Evolutionary conservation across 2,797 vertebrate genomes (phyloP), one percentile per base, ranked within the genome.

Genomic region (Malurus leucopterus): DNA sequence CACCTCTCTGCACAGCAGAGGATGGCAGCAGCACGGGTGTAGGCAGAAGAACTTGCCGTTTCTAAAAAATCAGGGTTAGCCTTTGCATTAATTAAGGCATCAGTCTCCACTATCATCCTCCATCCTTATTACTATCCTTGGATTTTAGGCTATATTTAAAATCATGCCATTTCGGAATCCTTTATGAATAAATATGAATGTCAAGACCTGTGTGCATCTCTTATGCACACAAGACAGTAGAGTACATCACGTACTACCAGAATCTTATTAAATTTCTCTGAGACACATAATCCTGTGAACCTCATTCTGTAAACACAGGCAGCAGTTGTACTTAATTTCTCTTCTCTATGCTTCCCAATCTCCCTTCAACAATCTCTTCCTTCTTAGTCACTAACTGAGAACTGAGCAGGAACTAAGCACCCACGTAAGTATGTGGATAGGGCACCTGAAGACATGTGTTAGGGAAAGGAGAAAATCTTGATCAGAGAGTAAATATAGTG

Each of bases 151-250:
- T 95, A 75, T 92, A 93, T 91, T 93, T 95, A 74, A 95, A 94
- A 90, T 65, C 76, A 89, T 81, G 85, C 85, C 34, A 76, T 91
- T 95, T 93, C 86, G 78, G 67, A 93, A 89, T 86, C 74, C 85
- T 67, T 57, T 87, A 89, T 93, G 93, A 92, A 95, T 94, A 95
- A 92, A 91, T 92, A 95, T 93, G 92, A 89, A 53, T 92, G 95
- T 94, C 92, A 95, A 91, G 89, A 93, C 95, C 94, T 86, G 76
- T 76, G 76, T 81, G 73, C 83, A 70, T 91, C 90, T 89, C 89
- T 92, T 90, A 75, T 34, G 87, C 87, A 89, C 92, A 82, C 85
- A 91, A 92, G 87, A 85, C 61, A 83, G 94, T 68, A 74, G 57
- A 73, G 82, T 89, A 92, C 93, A 91, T 88, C 92, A 92, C 43